phyloP scores from a whole-genome alignment of 2,888 invertebrate genomes.

The Homarus gammarus region DNA sequence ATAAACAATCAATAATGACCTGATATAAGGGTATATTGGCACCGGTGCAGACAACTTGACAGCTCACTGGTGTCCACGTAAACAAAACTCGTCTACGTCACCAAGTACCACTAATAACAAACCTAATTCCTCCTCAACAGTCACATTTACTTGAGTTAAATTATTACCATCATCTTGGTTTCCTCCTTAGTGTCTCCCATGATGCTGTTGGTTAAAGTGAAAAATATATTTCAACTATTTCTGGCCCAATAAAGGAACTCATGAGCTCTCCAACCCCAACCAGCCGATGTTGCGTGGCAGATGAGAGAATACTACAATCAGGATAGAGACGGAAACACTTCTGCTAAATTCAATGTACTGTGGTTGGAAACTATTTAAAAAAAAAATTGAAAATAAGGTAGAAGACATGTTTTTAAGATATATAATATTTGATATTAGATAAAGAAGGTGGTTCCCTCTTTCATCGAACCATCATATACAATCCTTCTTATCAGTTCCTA shows the following conservation, averaged over 20 bases:
- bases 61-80: slow-evolving; percentile 27
- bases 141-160: no score
- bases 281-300: slow-evolving; percentile 47
- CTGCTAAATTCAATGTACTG: background rate
- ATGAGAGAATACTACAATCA: background rate
- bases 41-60: slow-evolving; percentile 31
- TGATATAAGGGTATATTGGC: no score
- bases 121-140: background rate
- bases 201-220: background rate
- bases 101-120: background rate
- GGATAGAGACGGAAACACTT: background rate
- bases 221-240: background rate
- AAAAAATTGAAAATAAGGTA: background rate
- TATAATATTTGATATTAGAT: background rate
- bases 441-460: background rate
- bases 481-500: slow-evolving; percentile 25
- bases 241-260: background rate
- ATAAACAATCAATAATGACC: no score
- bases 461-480: background rate
- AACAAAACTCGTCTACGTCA: slow-evolving; percentile 21
- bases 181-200: slow-evolving; percentile 32
- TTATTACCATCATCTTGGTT: slow-evolving; percentile 8
- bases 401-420: no score
- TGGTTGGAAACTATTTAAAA: background rate
- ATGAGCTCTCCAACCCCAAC: background rate